These are phyloP conservation scores for Copsychus sechellarum DNA, from an alignment of 2,113 vertebrate species.

Conservation along the genomic window DNA sequence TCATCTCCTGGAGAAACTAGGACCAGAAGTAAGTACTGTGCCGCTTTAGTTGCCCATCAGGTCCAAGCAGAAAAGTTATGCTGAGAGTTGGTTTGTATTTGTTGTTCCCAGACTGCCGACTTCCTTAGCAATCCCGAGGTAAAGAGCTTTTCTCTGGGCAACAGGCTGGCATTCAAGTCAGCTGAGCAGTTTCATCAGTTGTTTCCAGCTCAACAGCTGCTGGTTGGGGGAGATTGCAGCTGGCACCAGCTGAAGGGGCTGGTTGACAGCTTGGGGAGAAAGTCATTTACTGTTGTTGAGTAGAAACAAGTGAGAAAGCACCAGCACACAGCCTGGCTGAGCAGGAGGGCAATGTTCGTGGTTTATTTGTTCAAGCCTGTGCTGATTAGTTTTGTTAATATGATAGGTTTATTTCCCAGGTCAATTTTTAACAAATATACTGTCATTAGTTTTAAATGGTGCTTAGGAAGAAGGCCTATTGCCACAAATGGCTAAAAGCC, in stretches of 20 bases:
- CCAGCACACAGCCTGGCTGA: accelerated
- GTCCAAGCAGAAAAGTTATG: not conserved
- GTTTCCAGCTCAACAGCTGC: slow-evolving; percentile 6
- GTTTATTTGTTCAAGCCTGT: not conserved
- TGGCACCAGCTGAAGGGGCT: not conserved
- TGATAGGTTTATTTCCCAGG: not conserved
- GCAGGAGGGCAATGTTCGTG: accelerated
- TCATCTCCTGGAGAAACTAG: slow-evolving; percentile 82
- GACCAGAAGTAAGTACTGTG: slow-evolving; percentile 76
- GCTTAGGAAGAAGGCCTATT: not conserved
- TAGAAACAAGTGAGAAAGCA: not conserved
- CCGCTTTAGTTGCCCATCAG: accelerated
- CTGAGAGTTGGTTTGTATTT: not conserved
- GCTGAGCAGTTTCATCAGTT: not conserved
- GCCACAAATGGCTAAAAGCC: not conserved
- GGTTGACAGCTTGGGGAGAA: not conserved
- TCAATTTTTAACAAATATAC: not conserved
- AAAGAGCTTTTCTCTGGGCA: slow-evolving; percentile 19
- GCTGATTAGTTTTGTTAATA: not conserved
- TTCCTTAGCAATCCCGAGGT: not conserved
- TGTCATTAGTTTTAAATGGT: not conserved
- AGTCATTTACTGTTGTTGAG: not conserved
- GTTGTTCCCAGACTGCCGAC: not conserved
- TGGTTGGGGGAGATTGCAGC: not conserved
- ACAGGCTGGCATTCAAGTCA: not conserved